Conservation (phyloP, 2,113 vertebrate genomes). For the Dissostichus mawsoni region DNA sequence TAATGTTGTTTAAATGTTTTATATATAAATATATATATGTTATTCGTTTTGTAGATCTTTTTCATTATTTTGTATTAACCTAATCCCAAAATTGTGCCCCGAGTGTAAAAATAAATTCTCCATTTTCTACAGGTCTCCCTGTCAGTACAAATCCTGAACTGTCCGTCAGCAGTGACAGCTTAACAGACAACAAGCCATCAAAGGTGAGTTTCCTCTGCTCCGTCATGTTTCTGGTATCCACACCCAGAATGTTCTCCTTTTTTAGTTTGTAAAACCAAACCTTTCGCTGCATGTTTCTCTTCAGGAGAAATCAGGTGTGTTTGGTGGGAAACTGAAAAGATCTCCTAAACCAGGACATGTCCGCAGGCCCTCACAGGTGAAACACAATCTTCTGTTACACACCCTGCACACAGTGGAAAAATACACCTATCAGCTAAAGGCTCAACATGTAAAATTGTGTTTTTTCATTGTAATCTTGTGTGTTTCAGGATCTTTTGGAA, state of each 20-base stretch:
- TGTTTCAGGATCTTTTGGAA: slow-evolving; percentile 66
- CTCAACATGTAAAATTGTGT: background rate
- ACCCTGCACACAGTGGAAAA: background rate
- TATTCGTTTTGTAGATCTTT: too few species aligned
- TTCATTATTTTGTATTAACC: too few species aligned
- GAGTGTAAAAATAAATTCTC: too few species aligned
- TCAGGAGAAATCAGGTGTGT: slow-evolving; percentile 60
- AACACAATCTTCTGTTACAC: background rate
- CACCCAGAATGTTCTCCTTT: background rate
- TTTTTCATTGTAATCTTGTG: background rate
- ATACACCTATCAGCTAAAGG: background rate
- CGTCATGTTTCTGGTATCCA: background rate
- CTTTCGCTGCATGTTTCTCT: background rate
- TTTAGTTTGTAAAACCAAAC: slow-evolving; percentile 9
- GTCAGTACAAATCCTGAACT: slow-evolving; percentile 39
- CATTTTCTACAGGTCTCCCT: slow-evolving; percentile 7
- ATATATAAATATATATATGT: too few species aligned
- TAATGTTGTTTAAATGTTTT: too few species aligned
- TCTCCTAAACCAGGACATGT: slow-evolving; percentile 52
- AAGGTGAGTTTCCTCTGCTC: slow-evolving; percentile 48
- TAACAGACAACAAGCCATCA: slow-evolving; percentile 47
- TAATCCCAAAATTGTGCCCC: too few species aligned
- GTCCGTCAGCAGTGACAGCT: slow-evolving; percentile 57
- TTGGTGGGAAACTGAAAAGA: slow-evolving; percentile 41
- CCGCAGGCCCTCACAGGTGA: slow-evolving; percentile 64